Evolutionary conservation across 2,888 invertebrate genomes (phyloP).

Genomic region (Cybosia mesomella): DNA sequence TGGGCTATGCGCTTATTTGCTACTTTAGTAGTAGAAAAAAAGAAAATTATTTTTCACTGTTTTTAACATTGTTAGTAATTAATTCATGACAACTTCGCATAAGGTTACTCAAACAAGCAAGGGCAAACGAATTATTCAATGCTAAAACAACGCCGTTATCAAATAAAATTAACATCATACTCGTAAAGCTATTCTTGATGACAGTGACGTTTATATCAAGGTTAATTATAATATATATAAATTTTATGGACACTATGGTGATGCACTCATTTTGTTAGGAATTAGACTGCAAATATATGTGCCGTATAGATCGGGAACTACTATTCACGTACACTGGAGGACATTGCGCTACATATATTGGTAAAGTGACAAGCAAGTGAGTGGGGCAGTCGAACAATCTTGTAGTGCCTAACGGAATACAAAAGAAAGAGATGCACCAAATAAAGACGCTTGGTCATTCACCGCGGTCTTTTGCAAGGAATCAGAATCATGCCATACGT

Average conservation of each 20-base stretch:
- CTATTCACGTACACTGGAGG: background rate
- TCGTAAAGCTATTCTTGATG: conserved; percentile 12
- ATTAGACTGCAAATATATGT: background rate
- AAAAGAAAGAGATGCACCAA: too few relatives aligned
- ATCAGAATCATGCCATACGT: too few relatives aligned
- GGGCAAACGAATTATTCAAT: conserved; percentile 38
- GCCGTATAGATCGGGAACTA: too few relatives aligned
- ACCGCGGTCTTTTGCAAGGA: too few relatives aligned
- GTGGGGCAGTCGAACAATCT: too few relatives aligned
- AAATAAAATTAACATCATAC: conserved; percentile 28
- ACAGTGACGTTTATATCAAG: background rate
- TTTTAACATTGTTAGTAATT: background rate
- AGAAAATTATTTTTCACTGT: background rate
- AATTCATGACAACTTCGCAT: background rate
- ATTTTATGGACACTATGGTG: too few relatives aligned
- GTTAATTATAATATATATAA: background rate
- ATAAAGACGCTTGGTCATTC: too few relatives aligned
- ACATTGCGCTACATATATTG: background rate
- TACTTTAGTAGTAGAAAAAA: background rate
- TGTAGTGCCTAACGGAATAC: too few relatives aligned
- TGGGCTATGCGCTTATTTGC: background rate
- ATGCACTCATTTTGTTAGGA: background rate
- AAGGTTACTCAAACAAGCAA: conserved; percentile 29
- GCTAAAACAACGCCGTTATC: conserved; percentile 9
- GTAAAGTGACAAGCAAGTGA: too few relatives aligned